Evolutionary conservation across 1,140 invertebrate species (phyloP).

Genomic region (Brachionus paranguensis): DNA sequence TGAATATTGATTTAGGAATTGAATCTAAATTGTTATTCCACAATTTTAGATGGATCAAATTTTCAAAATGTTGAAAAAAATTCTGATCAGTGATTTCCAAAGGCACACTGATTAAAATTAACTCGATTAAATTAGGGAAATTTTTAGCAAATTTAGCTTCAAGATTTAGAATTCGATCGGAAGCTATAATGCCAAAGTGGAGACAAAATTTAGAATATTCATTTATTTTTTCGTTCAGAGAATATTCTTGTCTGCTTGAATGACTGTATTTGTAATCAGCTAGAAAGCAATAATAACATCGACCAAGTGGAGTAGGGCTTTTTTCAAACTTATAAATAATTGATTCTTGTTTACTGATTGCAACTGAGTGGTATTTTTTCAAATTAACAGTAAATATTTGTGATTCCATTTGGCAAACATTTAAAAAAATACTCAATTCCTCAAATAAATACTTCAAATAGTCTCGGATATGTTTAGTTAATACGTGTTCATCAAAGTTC

Average conservation of each 20-base stretch:
- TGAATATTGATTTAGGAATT: background rate
- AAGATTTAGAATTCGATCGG: background rate
- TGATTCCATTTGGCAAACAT: background rate
- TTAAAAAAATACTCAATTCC: background rate
- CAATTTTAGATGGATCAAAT: background rate
- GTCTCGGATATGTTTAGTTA: background rate
- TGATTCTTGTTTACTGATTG: background rate
- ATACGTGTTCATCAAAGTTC: background rate
- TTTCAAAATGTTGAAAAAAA: background rate
- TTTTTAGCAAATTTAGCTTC: background rate
- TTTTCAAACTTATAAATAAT: background rate
- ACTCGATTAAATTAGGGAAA: background rate
- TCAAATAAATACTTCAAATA: background rate
- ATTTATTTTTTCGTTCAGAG: background rate
- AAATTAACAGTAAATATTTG: background rate
- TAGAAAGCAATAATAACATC: conserved; percentile 9
- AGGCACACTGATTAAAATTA: background rate
- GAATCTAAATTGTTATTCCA: background rate
- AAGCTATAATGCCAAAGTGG: background rate
- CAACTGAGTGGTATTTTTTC: background rate
- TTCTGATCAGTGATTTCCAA: background rate
- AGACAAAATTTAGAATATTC: conserved; percentile 5
- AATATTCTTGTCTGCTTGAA: background rate
- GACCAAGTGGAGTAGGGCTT: background rate
- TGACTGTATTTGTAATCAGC: background rate